A percentile compares a stretch with the other conserved stretches of the same genome.
Conservation (phyloP, 2,888 invertebrate species). For the Anorthoa munda region DNA sequence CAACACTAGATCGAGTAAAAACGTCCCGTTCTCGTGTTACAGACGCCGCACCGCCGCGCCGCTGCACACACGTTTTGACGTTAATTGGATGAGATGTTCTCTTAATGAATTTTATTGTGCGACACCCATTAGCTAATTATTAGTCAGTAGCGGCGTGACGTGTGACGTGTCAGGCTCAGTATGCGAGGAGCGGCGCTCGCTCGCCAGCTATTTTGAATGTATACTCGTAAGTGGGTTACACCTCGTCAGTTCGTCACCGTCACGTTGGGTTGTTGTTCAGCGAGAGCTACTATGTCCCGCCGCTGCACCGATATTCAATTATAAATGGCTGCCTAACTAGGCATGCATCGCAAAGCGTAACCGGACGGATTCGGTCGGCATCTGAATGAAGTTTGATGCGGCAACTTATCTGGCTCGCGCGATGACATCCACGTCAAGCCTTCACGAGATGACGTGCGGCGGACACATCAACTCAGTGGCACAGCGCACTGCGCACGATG, state of each 20-base stretch:
- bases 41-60: conserved; percentile 60
- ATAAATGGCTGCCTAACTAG: neutral
- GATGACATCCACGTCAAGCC: conserved; percentile 27
- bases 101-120: conserved; percentile 70
- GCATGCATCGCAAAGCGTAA: neutral
- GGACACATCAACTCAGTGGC: conserved; percentile 17
- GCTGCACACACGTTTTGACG: conserved; percentile 51
- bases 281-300: neutral
- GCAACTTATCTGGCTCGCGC: conserved; percentile 29
- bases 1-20: conserved; percentile 48
- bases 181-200: conserved; percentile 16
- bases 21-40: conserved; percentile 69
- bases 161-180: conserved; percentile 9
- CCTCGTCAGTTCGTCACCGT: conserved; percentile 19
- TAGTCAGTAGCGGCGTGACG: conserved; percentile 45
- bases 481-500: neutral
- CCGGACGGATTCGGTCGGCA: conserved; percentile 13
- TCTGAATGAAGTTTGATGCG: conserved; percentile 25
- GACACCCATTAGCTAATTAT: conserved; percentile 71
- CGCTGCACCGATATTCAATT: neutral
- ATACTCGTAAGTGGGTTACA: conserved; percentile 32
- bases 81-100: conserved; percentile 72
- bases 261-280: conserved; percentile 15
- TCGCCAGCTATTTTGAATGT: conserved; percentile 39
- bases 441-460: conserved; percentile 19